A percentile compares a stretch with the other conserved stretches of the same genome.
phyloP scores from a whole-genome alignment of 2,888 invertebrate species.

The Pherbina coryleti region DNA sequence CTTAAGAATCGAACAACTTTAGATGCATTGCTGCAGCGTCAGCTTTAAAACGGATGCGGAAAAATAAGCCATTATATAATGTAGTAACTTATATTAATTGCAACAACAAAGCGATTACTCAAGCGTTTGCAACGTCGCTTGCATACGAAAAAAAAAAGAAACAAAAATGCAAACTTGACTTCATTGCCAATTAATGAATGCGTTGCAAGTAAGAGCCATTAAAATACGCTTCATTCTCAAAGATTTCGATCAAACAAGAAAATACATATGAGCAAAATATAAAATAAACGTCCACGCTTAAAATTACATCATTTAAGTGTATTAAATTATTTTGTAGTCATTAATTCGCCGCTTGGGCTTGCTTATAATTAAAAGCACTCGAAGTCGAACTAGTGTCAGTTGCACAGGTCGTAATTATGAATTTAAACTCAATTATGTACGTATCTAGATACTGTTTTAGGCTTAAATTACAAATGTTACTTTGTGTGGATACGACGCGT shows the following conservation, averaged over 20 bases:
- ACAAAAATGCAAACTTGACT: neutral
- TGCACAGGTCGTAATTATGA: conserved; percentile 67
- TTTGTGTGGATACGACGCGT: neutral
- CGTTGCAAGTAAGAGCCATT: neutral
- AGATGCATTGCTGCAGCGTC: neutral
- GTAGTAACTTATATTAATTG: conserved; percentile 58
- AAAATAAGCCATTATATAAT: conserved; percentile 33
- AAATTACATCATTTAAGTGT: neutral
- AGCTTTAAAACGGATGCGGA: conserved; percentile 29
- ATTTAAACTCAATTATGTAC: conserved; percentile 68
- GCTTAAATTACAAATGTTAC: conserved; percentile 33
- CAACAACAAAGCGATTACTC: conserved; percentile 65
- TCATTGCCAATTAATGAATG: neutral
- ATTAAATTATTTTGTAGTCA: neutral
- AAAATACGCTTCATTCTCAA: neutral
- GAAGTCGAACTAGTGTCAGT: conserved; percentile 67
- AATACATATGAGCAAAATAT: neutral
- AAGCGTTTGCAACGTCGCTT: conserved; percentile 18
- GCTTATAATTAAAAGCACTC: conserved; percentile 61
- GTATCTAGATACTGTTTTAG: conserved; percentile 26
- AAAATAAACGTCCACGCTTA: neutral
- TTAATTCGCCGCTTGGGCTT: conserved; percentile 36
- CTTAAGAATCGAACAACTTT: neutral
- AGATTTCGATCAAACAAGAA: neutral
- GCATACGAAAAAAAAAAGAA: neutral